phyloP scores from a whole-genome alignment of 1,140 invertebrate genomes.

The Homarus americanus region DNA sequence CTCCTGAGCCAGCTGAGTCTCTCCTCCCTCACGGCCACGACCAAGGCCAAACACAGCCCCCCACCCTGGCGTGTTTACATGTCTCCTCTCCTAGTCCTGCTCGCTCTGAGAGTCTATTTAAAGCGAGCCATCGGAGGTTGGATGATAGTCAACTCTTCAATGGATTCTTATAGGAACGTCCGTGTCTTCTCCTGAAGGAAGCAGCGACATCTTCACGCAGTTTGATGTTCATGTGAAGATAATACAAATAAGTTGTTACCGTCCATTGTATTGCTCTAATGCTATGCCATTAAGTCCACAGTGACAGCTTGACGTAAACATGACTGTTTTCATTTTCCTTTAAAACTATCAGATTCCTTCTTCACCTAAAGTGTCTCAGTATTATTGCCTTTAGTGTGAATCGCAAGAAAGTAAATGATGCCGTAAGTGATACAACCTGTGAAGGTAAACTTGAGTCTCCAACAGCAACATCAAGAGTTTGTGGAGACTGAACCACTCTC shows the following conservation, averaged over 20 bases:
- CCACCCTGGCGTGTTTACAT: not conserved
- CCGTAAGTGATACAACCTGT: too few species aligned
- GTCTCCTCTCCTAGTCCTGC: too few species aligned
- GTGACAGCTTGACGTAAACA: not conserved
- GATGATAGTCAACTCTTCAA: not conserved
- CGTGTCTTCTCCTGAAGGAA: not conserved
- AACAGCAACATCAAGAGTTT: too few species aligned
- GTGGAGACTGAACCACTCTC: too few species aligned
- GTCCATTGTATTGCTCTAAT: not conserved
- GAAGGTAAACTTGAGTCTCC: too few species aligned
- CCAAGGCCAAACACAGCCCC: not conserved
- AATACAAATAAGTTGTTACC: not conserved
- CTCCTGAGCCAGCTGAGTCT: not conserved
- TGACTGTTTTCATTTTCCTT: not conserved
- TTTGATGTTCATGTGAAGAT: not conserved
- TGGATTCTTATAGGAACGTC: not conserved
- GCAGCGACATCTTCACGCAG: not conserved
- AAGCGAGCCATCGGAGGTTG: not conserved
- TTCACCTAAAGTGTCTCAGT: too few species aligned
- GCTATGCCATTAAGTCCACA: not conserved
- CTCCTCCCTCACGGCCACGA: too few species aligned
- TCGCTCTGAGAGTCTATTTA: not conserved
- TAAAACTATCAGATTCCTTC: not conserved
- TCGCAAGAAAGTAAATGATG: too few species aligned
- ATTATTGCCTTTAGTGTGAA: too few species aligned